Evolutionary conservation across 2,797 vertebrate species (phyloP).

Genomic region (Diplodus sargus): DNA sequence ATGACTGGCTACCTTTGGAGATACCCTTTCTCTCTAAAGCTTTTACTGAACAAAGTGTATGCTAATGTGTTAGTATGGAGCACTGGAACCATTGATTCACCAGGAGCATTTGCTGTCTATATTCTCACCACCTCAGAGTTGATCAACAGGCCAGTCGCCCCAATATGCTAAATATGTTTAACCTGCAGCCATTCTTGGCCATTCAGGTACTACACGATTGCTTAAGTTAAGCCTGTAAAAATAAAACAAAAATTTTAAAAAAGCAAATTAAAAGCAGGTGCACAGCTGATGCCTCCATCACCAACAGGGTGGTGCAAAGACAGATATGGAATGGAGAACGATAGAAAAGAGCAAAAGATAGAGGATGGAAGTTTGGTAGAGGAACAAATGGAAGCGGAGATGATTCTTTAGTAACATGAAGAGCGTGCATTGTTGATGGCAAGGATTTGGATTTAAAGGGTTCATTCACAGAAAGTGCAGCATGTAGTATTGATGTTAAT

Average conservation of each 20-base stretch:
- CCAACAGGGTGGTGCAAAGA: conserved; percentile 29
- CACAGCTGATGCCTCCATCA: conserved; percentile 68
- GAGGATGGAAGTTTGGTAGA: conserved; percentile 28
- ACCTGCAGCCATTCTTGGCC: neutral
- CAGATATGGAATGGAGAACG: conserved; percentile 14
- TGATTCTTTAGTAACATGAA: conserved; percentile 5
- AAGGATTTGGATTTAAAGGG: neutral
- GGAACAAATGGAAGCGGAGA: conserved; percentile 24
- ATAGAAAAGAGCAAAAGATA: conserved; percentile 26
- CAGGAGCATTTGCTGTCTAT: neutral
- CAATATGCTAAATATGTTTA: neutral
- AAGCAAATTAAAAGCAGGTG: neutral
- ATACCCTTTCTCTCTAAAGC: neutral
- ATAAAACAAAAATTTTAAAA: neutral
- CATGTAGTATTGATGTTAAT: neutral
- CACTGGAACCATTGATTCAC: neutral
- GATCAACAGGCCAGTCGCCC: neutral
- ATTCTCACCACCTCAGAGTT: conserved; percentile 4
- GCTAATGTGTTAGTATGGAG: neutral
- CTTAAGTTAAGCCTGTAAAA: neutral
- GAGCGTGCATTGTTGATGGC: conserved; percentile 10
- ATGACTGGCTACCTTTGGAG: neutral
- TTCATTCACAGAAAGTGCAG: neutral
- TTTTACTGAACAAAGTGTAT: neutral
- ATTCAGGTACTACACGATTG: neutral